Base-by-base conservation (phyloP, 2,797 vertebrate species). In the Ambastaia sidthimunki region DNA sequence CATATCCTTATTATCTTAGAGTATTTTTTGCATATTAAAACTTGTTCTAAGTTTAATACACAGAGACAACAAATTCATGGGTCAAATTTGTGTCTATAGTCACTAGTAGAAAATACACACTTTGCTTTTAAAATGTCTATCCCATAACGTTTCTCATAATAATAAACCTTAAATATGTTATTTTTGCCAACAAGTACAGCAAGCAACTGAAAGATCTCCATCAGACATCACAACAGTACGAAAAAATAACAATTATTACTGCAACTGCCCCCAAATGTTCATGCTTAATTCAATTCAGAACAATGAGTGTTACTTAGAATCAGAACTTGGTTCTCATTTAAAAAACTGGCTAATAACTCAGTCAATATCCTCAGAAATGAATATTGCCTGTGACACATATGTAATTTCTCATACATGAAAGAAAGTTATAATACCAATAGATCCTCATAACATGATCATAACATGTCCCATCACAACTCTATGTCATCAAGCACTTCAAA, bases 381-480 rank as follows among this genome's bases (percentile, higher is more conserved):
- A 25, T 52, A 37, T 54, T 78, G n/a, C 3, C 25, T 57, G 41
- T 44, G 41, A 7, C 41, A 7, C 1, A 10, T 11, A 2, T 44
- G 10, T 44, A 1, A 74, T 71, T 70, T 82, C 63, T 74, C 28
- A 71, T 25, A 71, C 44, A 71, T 63, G 68, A 78, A 71, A 78
- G 68, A 28, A 71, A 37, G 28, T 41, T 71, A 63, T 63, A 52
- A n/a, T 9, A 25, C 55, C 18, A 50, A 78, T 71, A 71, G 60
- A 70, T 71, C 47, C 10, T 21, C n/a, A 50, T 60, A 76, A 34
- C 62, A 37, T 60, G 59, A 6, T 21, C n/a, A 50, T 60, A 76
- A 34, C 62, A 37, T 60, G 59, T 18, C 15, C 4, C 5, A 18
- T 37, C 16, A 65, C 16, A 37, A 65, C 10, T 65, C 3, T 37